Base-by-base conservation (phyloP, 2,113 vertebrate genomes). In the Lophura nycthemera region DNA sequence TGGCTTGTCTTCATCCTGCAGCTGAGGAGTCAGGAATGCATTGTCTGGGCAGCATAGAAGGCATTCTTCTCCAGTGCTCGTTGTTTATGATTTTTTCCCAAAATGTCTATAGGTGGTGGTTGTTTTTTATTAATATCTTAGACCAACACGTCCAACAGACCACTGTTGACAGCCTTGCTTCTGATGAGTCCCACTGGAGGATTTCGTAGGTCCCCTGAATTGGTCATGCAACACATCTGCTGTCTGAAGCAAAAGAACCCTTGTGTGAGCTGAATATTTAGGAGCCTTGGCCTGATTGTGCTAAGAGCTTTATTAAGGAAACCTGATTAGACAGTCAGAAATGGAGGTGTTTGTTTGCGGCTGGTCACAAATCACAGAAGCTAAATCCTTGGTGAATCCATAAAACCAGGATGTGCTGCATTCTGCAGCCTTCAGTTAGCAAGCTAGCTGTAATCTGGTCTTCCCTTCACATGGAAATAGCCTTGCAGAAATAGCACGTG, bases 221-320 rank as follows among this genome's bases (percentile, higher is more conserved):
- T 93, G 90, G 92, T 92, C 94, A 93, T 75, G 94, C 94, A 81
- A 45, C 66, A 48, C 94, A 91, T 95, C 91, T 95, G 82, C 83
- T 92, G 93, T 93, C 96, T 97, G 94, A 91, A 89, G 92, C 72
- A 69, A 42, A 83, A 88, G 89, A 94, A 82, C 83, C 57, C 47
- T 59, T 48, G 89, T 83, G 94, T 95, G 95, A 96, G 95, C 90
- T 93, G 95, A 96, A 95, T 95, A 82, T 70, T 92, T 67, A 96
- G 94, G 70, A 95, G 94, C 36, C 32, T 45, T 36, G 80, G 34
- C 72, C 86, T 56, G 32, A 22, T 67, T 86, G 83, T 86, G 80
- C 61, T 61, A 66, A 86, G 76, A 63, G 73, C 69, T 95, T 94
- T 77, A 32, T 74, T 86, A 84, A 57, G 70, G 90, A 90, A 86